A percentile compares a stretch with the other conserved stretches of the same genome.
These are phyloP conservation scores for Cyanoliseus patagonus DNA, from an alignment of 2,113 vertebrate species.

Conservation along the genomic window DNA sequence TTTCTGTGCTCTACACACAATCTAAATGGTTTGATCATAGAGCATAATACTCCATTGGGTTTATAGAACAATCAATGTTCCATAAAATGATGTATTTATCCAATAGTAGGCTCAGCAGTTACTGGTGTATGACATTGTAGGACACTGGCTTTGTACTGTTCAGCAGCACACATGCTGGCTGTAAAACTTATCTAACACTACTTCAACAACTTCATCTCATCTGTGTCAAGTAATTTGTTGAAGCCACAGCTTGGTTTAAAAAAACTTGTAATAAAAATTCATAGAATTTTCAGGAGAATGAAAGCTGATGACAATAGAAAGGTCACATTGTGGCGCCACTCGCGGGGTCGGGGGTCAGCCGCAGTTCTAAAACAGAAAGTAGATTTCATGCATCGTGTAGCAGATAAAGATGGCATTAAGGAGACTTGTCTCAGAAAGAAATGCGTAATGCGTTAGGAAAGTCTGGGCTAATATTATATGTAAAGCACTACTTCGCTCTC, in stretches of 20 bases:
- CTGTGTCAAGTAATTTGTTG: constrained; percentile 90
- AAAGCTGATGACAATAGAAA: constrained; percentile 92
- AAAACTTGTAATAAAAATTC: constrained; percentile 97
- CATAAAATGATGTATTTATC: constrained; percentile 92
- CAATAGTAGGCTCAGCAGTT: constrained; percentile 86
- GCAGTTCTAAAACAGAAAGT: constrained; percentile 91
- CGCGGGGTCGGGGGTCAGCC: constrained; percentile 83
- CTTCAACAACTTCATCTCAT: constrained; percentile 90
- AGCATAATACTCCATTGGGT: constrained; percentile 89
- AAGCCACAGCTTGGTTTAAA: constrained; percentile 82
- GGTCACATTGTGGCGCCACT: constrained; percentile 94
- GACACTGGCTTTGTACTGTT: constrained; percentile 78
- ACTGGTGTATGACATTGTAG: constrained; percentile 84
- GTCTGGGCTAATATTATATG: constrained; percentile 50
- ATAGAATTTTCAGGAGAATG: constrained; percentile 94
- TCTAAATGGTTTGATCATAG: constrained; percentile 91
- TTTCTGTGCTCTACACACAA: constrained; percentile 90
- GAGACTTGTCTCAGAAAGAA: constrained; percentile 69
- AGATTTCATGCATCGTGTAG: constrained; percentile 97
- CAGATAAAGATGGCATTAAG: constrained; percentile 94
- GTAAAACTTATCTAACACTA: constrained; percentile 86
- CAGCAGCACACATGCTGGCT: constrained; percentile 77
- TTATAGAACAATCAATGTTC: constrained; percentile 93
- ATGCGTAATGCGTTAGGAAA: constrained; percentile 31
- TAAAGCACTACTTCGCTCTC: constrained; percentile 46